A percentile compares a stretch with the other conserved stretches of the same genome.
phyloP scores from a whole-genome alignment of 1,140 invertebrate species.

The Drosophila nebulosa region DNA sequence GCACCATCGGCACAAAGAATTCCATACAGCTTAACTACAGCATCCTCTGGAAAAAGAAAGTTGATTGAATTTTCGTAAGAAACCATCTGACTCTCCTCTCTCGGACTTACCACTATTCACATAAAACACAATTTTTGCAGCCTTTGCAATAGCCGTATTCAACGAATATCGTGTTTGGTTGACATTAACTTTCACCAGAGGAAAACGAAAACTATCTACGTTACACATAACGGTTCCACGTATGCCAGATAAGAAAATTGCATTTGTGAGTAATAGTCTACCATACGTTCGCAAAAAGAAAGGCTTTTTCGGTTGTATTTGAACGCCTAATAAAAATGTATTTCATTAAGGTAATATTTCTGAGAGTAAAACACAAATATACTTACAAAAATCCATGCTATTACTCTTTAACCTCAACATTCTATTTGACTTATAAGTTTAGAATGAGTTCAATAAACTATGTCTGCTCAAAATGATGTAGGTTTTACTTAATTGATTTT shows the following conservation, averaged over 20 bases:
- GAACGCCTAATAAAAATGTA: neutral
- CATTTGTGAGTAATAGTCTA: neutral
- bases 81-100: neutral
- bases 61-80: neutral
- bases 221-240: neutral
- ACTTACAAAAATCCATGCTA: neutral
- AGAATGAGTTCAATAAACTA: conserved; percentile 10
- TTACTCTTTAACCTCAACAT: neutral
- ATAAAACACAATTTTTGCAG: neutral
- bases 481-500: neutral
- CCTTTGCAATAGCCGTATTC: neutral
- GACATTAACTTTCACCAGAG: neutral
- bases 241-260: neutral
- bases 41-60: neutral
- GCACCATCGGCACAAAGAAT: neutral
- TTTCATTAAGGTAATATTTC: neutral
- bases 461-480: neutral
- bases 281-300: neutral
- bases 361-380: neutral
- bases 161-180: neutral
- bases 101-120: neutral
- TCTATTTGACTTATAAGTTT: neutral
- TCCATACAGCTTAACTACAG: neutral
- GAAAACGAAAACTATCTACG: neutral
- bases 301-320: neutral